A percentile compares a stretch with the other conserved stretches of the same genome.
Conservation (phyloP, 2,113 vertebrate species). For the Chunga burmeisteri region DNA sequence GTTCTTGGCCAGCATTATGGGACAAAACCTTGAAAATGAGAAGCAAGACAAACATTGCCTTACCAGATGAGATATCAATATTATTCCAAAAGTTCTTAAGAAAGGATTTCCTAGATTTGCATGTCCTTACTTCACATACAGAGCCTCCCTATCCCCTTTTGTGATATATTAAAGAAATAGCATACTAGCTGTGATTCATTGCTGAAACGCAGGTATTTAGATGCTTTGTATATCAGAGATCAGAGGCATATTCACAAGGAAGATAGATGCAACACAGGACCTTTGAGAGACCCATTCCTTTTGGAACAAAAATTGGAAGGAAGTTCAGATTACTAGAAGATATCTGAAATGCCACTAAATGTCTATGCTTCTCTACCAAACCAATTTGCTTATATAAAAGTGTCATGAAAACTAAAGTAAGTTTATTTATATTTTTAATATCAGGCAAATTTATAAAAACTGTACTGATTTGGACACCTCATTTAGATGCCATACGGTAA, state of each 20-base stretch:
- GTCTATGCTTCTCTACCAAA: background rate
- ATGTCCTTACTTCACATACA: background rate
- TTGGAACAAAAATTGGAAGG: background rate
- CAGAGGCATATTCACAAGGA: background rate
- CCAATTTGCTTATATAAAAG: background rate
- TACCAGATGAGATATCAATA: background rate
- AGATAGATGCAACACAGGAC: rapidly evolving
- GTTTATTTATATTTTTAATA: background rate
- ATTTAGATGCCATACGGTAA: background rate
- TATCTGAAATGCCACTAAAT: background rate
- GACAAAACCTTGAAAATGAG: background rate
- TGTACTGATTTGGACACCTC: background rate
- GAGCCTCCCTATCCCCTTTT: rapidly evolving
- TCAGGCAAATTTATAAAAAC: background rate
- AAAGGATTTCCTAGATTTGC: background rate
- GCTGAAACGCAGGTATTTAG: background rate
- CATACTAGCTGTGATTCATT: background rate
- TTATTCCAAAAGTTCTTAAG: background rate
- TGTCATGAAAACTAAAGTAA: background rate
- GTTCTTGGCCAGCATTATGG: background rate
- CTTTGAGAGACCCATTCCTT: background rate
- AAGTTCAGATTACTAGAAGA: background rate
- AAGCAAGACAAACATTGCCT: background rate
- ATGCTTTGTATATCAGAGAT: background rate
- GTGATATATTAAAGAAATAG: background rate